Conservation (phyloP, 2,113 vertebrate species). For the Hylia prasina region DNA sequence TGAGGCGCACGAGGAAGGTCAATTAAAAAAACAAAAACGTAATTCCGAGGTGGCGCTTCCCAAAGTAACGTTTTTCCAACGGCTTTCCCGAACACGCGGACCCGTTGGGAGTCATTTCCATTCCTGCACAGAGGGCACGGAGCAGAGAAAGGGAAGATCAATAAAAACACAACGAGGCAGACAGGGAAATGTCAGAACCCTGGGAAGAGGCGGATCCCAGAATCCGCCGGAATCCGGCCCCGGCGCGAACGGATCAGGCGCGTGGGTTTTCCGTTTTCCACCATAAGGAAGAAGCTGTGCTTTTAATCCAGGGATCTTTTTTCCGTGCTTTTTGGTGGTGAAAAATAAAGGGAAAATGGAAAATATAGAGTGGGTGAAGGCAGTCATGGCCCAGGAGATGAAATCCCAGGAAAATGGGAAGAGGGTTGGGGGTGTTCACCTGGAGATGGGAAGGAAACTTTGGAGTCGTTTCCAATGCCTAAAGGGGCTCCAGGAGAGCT, state of each 20-base stretch:
- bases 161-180: slow-evolving; percentile 6
- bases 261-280: rapidly evolving
- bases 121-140: background rate
- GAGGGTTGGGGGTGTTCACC: background rate
- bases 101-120: background rate
- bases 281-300: rapidly evolving
- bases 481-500: background rate
- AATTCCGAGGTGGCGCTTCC: background rate
- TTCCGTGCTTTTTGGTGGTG: rapidly evolving
- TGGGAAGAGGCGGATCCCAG: background rate
- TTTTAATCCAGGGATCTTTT: background rate
- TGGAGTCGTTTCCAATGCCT: rapidly evolving
- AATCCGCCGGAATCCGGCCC: background rate
- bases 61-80: background rate
- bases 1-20: background rate
- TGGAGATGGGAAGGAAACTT: background rate
- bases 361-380: rapidly evolving
- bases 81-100: background rate
- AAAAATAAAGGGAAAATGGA: background rate
- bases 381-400: rapidly evolving
- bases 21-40: rapidly evolving
- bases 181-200: background rate
- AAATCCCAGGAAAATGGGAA: background rate
- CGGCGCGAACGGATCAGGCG: background rate
- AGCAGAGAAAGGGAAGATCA: background rate